These are phyloP conservation scores for Ophraella communa DNA, from an alignment of 2,888 invertebrate species.

Conservation along the genomic window DNA sequence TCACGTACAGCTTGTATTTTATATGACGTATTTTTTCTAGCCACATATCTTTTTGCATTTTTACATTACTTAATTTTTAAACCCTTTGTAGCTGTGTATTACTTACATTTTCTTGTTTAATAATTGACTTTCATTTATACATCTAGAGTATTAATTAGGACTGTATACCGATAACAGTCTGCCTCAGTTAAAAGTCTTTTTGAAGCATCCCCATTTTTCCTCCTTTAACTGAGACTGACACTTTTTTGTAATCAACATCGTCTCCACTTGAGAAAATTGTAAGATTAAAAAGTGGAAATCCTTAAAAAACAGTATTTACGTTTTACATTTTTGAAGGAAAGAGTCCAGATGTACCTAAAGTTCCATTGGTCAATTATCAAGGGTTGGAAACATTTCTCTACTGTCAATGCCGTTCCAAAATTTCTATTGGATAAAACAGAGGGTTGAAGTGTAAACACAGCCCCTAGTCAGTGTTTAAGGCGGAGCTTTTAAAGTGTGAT, in stretches of 20 bases:
- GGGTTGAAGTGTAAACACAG: conserved; percentile 55
- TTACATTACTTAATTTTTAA: too few species aligned
- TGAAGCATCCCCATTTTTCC: neutral
- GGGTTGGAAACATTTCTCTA: conserved; percentile 51
- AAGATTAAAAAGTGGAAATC: conserved; percentile 28
- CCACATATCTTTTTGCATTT: too few species aligned
- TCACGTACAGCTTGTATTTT: too few species aligned
- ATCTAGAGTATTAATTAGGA: neutral
- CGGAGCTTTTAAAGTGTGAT: conserved; percentile 52
- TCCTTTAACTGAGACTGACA: neutral
- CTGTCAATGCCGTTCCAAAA: conserved; percentile 48
- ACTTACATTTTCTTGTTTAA: too few species aligned
- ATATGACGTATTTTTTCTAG: too few species aligned
- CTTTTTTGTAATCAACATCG: conserved; percentile 24
- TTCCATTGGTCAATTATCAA: conserved; percentile 55
- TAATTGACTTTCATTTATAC: too few species aligned
- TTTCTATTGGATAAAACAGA: conserved; percentile 54
- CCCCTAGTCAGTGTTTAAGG: conserved; percentile 53
- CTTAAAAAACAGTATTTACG: conserved; percentile 39
- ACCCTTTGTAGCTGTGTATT: too few species aligned
- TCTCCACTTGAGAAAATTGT: conserved; percentile 20
- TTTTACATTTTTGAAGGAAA: conserved; percentile 43
- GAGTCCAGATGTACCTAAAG: conserved; percentile 41
- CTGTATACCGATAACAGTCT: neutral
- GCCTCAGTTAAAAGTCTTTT: neutral